Conservation (phyloP, 92 coral and sea anemone genomes). For the Heteractis magnifica region DNA sequence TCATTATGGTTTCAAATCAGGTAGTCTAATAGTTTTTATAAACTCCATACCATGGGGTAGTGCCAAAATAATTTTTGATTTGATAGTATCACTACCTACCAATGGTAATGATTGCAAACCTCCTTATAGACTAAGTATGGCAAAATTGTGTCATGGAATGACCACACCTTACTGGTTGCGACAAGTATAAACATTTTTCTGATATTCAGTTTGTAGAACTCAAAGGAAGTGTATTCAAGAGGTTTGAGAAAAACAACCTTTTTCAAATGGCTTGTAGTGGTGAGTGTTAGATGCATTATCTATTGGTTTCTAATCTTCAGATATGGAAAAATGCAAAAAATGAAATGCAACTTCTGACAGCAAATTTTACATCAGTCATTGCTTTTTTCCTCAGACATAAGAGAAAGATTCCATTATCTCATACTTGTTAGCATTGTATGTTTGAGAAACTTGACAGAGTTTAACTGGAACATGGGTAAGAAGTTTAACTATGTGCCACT, state of each 20-base stretch:
- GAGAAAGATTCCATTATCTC: slow-evolving; percentile 93
- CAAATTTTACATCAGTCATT: too few species aligned
- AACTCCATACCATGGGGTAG: neutral
- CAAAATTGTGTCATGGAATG: too few species aligned
- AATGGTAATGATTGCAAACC: too few species aligned
- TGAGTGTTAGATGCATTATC: neutral
- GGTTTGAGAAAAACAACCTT: slow-evolving; percentile 93
- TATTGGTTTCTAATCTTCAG: too few species aligned
- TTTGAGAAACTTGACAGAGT: slow-evolving; percentile 88
- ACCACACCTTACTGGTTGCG: too few species aligned
- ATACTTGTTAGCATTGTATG: slow-evolving; percentile 77
- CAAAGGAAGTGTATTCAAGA: slow-evolving; percentile 97
- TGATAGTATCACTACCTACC: too few species aligned
- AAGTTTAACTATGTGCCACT: neutral
- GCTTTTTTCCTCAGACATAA: slow-evolving; percentile 55
- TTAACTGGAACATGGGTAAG: slow-evolving; percentile 97
- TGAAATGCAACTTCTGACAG: neutral
- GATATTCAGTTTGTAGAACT: slow-evolving; percentile 87
- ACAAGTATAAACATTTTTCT: neutral
- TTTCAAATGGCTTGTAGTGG: slow-evolving; percentile 99
- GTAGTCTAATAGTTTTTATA: slow-evolving; percentile 20
- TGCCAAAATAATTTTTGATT: too few species aligned
- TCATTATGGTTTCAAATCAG: slow-evolving; percentile 95
- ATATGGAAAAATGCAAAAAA: neutral
- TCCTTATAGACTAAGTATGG: too few species aligned